Evolutionary conservation across 1,140 invertebrate species (phyloP), one percentile per base, ranked within the genome.

Genomic region (Chelonus insularis): DNA sequence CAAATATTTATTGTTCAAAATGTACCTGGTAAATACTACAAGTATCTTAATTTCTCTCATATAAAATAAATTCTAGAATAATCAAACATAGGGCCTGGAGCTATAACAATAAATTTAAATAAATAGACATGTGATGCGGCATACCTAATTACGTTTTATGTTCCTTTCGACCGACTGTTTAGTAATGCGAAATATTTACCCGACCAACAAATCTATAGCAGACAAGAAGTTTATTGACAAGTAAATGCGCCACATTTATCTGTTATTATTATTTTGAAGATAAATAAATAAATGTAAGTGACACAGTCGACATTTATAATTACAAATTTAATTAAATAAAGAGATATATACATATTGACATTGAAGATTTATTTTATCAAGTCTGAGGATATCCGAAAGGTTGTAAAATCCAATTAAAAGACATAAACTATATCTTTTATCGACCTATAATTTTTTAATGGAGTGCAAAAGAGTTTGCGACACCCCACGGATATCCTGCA

Each of bases 121-220:
- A 52, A 60, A 45, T n/a, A 56, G 56, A 39, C 48, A 45, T 21
- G 37, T 41, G 23, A 60, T 56, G 57, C 51, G 48, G 63, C 55
- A 62, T 65, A 62, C 50, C 56, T 59, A 62, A 50, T 55, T 37
- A 56, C 48, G 34, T 59, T 25, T 61, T 39, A 62, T 62, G 48
- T 62, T 59, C 51, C 50, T 65, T 55, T 65, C 56, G 60, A 65
- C 60, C 64, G 60, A 65, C 64, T 62, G 60, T n/a, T n/a, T n/a
- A n/a, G n/a, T 41, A 56, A 61, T 59, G 32, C 23, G 56, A 65
- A 59, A 62, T 59, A 50, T 57, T 58, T 55, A 62, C 47, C 54
- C 63, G 59, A 21, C 50, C 50, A 37, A 43, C 58, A 51, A 54
- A 41, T 36, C 18, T 12, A 57, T 41, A 57, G 8, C 25, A 29